Base-by-base conservation (phyloP, 2,888 invertebrate species). In the Rugalucina vietnamica region DNA sequence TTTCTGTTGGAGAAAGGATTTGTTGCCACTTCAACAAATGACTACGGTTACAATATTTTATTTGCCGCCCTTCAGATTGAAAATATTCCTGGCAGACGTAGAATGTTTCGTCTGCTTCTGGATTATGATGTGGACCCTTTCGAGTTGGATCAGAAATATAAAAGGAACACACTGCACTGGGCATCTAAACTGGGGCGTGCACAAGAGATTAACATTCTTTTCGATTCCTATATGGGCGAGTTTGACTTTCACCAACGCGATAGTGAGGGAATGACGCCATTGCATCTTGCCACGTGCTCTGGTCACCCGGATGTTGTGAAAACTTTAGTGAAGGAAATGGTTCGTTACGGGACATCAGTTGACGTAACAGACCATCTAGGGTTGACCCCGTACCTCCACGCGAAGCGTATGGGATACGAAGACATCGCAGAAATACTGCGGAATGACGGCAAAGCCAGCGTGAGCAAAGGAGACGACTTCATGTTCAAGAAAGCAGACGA, bases 311-410 rank as follows among this genome's bases (percentile, higher is more conserved):
- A 88, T 0, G 86, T 91, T 5, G 93, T 93, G 0, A 81, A 84
- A 21, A 78, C 85, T 24, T 81, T 94, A 8, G 87, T 92, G 3
- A 76, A 85, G 29, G 89, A 88, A 60, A 90, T 93, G 84, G 84
- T 86, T n/a, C 90, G 89, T 57, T 94, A 90, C 75, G 89, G 91
- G 0, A 82, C 93, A 27, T 85, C 91, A 1, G 93, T 94, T n/a
- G 94, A 94, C 78, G 86, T 92, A 27, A 83, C 88, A 12, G 94
- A 94, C 84, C 88, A 87, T n/a, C 79, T 91, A 39, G 93, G 93
- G 0, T 79, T 93, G 27, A 93, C 93, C 18, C 93, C 94, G 0
- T 94, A 93, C 69, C 83, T 93, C 14, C 91, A 93, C 76, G 93
- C 94, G 4, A 91, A 91, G 70, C 77, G 93, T 4, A 89, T 93